These are phyloP conservation scores for Procambarus clarkii DNA, from an alignment of 1,140 invertebrate species.

Conservation along the genomic window DNA sequence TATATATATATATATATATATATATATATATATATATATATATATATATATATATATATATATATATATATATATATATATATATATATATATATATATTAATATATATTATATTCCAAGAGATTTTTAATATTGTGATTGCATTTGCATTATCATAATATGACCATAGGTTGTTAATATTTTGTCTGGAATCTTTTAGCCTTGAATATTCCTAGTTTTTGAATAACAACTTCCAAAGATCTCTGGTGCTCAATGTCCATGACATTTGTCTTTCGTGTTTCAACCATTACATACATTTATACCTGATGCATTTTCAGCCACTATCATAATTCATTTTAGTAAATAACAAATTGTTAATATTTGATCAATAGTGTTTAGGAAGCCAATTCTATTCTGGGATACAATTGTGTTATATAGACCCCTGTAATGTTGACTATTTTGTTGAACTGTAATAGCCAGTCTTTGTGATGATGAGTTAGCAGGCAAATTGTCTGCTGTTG, in stretches of 20 bases:
- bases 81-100: slow-evolving; percentile 11
- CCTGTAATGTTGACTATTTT: slow-evolving; percentile 59
- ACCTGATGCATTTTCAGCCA: slow-evolving; percentile 8
- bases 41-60: too few species aligned
- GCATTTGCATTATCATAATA: slow-evolving; percentile 49
- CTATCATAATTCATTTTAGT: slow-evolving; percentile 7
- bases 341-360: slow-evolving; percentile 40
- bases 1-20: too few species aligned
- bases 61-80: too few species aligned
- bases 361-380: slow-evolving; percentile 21
- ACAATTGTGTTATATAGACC: slow-evolving; percentile 57
- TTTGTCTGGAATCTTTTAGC: slow-evolving; percentile 53
- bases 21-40: too few species aligned
- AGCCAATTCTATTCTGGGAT: slow-evolving; percentile 56
- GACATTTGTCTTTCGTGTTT: slow-evolving; percentile 44
- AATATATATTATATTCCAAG: slow-evolving; percentile 28
- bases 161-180: slow-evolving; percentile 53
- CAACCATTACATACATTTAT: slow-evolving; percentile 32
- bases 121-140: slow-evolving; percentile 51
- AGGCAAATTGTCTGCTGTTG: slow-evolving; percentile 18
- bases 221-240: slow-evolving; percentile 57
- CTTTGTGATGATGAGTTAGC: slow-evolving; percentile 4
- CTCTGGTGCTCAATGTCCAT: slow-evolving; percentile 60
- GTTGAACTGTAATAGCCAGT: slow-evolving; percentile 41
- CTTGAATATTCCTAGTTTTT: slow-evolving; percentile 50